Base-by-base conservation (phyloP, 2,797 vertebrate species). In the Chiloscyllium punctatum region DNA sequence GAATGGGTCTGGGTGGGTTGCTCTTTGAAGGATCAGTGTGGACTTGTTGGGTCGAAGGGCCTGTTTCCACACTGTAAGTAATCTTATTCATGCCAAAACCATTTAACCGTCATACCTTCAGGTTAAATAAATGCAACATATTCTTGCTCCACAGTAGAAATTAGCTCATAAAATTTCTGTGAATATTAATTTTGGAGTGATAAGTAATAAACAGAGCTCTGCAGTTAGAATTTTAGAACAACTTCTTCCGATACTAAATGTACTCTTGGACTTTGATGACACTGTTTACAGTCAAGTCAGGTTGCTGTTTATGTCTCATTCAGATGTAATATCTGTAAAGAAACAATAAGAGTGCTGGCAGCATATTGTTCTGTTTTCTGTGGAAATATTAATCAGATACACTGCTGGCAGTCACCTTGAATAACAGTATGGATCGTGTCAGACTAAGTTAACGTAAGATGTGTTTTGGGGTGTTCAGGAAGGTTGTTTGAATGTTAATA, bases 351-450 rank as follows among this genome's bases (percentile, higher is more conserved):
- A 72, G 27, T 94, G 13, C 71, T 69, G 90, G 62, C 25, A n/a
- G 66, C 62, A 92, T 92, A n/a, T 68, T 66, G 66, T 69, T 95
- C 30, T 95, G 94, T 95, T 77, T 69, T 33, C 33, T 95, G 71
- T 95, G 27, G 42, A 51, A 77, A 72, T 42, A 53, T 51, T 21
- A 95, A 74, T 95, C 15, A 1, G 48, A 51, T 57, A 77, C 72
- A 77, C 48, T 53, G 37, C 48, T 57, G 18, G 30, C 48, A 8
- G 71, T 95, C 51, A 95, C 94, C 71, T 95, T 57, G 72, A 53
- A 95, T 91, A 33, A 66, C 30, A 77, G 15, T 33, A 74, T 42
- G 25, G 1, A 33, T 30, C 7, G 7, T 48, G 48, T 23, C 27
- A 51, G 51, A 33, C 13, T 72, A 33, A 74, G 33, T 53, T 33